A percentile compares a stretch with the other conserved stretches of the same genome.
Evolutionary conservation across 2,113 vertebrate species (phyloP).

Genomic region (Campylorhamphus procurvoides): DNA sequence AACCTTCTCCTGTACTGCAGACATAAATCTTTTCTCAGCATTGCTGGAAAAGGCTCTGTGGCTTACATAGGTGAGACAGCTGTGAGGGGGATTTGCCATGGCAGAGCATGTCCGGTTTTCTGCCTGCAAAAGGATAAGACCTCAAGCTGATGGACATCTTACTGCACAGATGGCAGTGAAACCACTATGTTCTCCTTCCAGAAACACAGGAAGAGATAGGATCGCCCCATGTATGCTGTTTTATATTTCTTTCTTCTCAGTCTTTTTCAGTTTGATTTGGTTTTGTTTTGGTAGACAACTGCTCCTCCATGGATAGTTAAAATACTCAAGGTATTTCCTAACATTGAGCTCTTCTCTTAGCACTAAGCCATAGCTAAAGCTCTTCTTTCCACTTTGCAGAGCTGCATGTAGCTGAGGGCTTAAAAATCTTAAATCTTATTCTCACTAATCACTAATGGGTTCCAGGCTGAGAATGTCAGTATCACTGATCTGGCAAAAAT

Average conservation of each 20-base stretch:
- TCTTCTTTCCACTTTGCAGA: slow-evolving; percentile 20
- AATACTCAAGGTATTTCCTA: slow-evolving; percentile 2
- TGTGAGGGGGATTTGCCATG: neutral
- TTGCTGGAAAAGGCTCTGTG: neutral
- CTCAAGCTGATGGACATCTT: neutral
- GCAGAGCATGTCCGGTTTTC: neutral
- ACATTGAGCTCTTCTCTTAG: neutral
- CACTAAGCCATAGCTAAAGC: neutral
- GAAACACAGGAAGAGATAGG: neutral
- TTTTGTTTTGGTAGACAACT: slow-evolving; percentile 2
- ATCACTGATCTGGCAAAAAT: slow-evolving; percentile 31
- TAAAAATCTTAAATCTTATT: slow-evolving; percentile 38
- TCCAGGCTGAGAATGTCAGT: slow-evolving; percentile 30
- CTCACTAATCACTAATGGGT: neutral
- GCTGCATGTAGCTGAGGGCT: neutral
- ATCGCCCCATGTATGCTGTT: neutral
- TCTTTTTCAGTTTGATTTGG: neutral
- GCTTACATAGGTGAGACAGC: slow-evolving; percentile 8
- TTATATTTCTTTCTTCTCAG: neutral
- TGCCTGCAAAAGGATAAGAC: neutral
- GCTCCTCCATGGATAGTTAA: neutral
- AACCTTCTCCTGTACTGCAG: neutral
- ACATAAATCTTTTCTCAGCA: slow-evolving; percentile 23
- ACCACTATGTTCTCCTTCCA: neutral
- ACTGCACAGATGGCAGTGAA: neutral